These are phyloP conservation scores for Gallinago stenura DNA, from an alignment of 2,797 vertebrate species.

Conservation along the genomic window DNA sequence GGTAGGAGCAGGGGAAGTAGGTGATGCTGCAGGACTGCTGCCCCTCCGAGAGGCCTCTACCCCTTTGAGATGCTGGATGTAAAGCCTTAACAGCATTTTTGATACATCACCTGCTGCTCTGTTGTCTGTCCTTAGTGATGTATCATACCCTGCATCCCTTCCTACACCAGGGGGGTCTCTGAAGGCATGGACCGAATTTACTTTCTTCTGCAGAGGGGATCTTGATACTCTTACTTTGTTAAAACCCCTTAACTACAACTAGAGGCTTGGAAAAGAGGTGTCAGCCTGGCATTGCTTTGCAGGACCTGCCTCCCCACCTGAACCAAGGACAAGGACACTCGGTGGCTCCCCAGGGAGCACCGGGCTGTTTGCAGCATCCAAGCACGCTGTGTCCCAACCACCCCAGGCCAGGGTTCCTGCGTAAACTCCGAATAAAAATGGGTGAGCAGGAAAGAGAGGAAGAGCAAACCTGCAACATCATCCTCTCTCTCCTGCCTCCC, in stretches of 20 bases:
- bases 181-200: neutral
- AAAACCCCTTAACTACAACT: accelerated
- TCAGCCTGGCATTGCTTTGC: neutral
- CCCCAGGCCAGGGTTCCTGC: accelerated
- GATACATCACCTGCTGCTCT: neutral
- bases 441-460: neutral
- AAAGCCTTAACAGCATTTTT: neutral
- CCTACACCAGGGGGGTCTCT: neutral
- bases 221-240: neutral
- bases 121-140: neutral
- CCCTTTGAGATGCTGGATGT: neutral
- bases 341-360: neutral
- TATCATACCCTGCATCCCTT: neutral
- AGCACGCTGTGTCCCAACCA: neutral
- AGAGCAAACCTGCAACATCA: neutral
- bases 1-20: accelerated
- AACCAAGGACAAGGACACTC: neutral
- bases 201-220: neutral
- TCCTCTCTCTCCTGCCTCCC: neutral
- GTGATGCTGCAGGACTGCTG: neutral
- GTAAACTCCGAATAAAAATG: neutral
- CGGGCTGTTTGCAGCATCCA: neutral
- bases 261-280: neutral
- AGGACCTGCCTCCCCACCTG: neutral
- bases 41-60: neutral